Evolutionary conservation across 2,888 invertebrate genomes (phyloP).

Genomic region (Phortica magna): DNA sequence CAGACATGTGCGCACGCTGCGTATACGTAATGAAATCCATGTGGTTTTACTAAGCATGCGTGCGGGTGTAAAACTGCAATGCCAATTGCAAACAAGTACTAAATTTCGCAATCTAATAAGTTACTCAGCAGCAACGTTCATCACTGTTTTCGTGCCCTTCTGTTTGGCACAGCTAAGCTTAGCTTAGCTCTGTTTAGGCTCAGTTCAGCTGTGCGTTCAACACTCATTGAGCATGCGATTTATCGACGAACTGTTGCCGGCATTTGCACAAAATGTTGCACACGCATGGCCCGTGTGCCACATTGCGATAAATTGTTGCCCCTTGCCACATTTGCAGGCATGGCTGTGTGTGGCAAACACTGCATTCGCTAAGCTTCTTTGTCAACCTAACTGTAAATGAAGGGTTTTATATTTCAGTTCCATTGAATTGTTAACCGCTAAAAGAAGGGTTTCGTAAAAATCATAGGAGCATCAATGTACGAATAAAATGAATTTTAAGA

Average conservation of each 20-base stretch:
- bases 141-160: no score
- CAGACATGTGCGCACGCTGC: background rate
- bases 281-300: no score
- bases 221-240: slow-evolving; percentile 9
- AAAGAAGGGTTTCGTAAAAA: no score
- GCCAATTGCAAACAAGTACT: background rate
- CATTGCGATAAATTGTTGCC: background rate
- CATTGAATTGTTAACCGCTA: no score
- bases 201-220: background rate
- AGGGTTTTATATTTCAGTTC: no score
- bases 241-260: slow-evolving; percentile 24
- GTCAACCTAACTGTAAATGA: no score
- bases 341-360: background rate
- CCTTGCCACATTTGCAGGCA: background rate
- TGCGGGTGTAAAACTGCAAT: background rate
- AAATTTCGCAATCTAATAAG: background rate
- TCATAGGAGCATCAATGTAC: no score
- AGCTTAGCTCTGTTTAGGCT: background rate
- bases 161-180: no score
- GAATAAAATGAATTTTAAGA: no score
- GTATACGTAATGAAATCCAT: background rate
- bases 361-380: no score
- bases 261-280: background rate
- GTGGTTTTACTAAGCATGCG: background rate
- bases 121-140: no score